Base-by-base conservation (phyloP, 1,140 invertebrate species). In the Fragariocoptes setiger region DNA sequence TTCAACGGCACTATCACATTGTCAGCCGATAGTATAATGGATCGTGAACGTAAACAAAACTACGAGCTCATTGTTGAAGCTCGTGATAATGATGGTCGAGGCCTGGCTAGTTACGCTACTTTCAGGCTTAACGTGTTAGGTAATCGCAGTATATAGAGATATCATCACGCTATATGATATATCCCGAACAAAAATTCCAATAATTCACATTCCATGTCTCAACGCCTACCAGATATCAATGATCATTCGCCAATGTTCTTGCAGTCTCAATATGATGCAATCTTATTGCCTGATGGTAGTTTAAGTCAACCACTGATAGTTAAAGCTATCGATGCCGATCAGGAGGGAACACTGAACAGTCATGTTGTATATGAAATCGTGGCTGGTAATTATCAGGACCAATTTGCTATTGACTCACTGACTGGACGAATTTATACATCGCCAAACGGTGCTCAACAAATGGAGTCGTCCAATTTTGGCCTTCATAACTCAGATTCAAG, bases 211-310 rank as follows among this genome's bases (percentile, higher is more conserved):
- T 43, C 21, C 4, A 5, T 16, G 21, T 4, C 19, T 41, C 20
- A 2, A 43, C 2, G 15, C 25, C 37, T 55, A 13, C 39, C 39
- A 43, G 78, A 83, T 57, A 69, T 80, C 15, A 86, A 86, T 56
- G 80, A 86, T 53, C 72, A 85, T 54, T 63, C 67, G 37, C 80
- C 80, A 15, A 59, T 68, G 40, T 88, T 86, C 50, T 69, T 76
- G 42, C 71, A 70, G 51, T 59, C 67, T 5, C 56, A 70, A 1
- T 85, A 83, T 53, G 72, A 80, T 52, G 79, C 79, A 47, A 70
- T 73, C 40, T 56, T 85, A 21, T 70, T 74, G 39, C 56, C 66
- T 4, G 71, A 76, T 50, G 58, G 70, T 21, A 47, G 41, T n/a
- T 51, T 57, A 18, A 52, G 46, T 31, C 48, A 49, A 14, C 48